A percentile compares a stretch with the other conserved stretches of the same genome.
These are phyloP conservation scores for Anolis sagrei DNA, from an alignment of 2,113 vertebrate genomes.

Conservation along the genomic window DNA sequence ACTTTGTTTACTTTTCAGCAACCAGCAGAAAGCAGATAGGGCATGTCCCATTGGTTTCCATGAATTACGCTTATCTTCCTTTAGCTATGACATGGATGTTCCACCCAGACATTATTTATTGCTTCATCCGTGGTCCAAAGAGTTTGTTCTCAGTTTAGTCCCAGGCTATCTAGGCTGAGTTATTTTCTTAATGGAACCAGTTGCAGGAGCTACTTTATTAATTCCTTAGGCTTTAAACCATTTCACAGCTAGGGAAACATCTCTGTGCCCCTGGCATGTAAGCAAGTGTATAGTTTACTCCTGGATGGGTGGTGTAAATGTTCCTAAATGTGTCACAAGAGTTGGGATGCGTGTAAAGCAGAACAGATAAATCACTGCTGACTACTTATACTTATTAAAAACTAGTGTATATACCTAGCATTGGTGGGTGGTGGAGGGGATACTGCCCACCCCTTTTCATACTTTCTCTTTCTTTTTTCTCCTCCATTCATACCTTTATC, in stretches of 20 bases:
- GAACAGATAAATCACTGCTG: neutral
- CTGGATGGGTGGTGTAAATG: neutral
- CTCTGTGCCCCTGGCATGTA: conserved; percentile 31
- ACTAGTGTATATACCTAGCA: too few species aligned
- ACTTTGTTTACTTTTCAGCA: conserved; percentile 47
- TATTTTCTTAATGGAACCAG: conserved; percentile 57
- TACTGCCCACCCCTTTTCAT: too few species aligned
- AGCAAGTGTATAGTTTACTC: conserved; percentile 10
- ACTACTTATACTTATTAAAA: conserved; percentile 4
- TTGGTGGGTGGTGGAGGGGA: too few species aligned
- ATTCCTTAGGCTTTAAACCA: conserved; percentile 40
- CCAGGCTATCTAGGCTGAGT: conserved; percentile 46
- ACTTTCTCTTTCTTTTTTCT: too few species aligned
- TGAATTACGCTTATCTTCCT: conserved; percentile 34
- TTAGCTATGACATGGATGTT: conserved; percentile 35
- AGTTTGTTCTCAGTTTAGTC: conserved; percentile 38
- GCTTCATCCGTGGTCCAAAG: conserved; percentile 49
- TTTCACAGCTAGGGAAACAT: conserved; percentile 37
- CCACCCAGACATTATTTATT: conserved; percentile 35
- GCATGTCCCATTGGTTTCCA: conserved; percentile 51
- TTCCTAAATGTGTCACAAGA: neutral
- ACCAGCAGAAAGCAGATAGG: conserved; percentile 36
- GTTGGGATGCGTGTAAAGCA: too few species aligned
- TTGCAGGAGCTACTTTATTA: conserved; percentile 38
- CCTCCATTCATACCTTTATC: too few species aligned